Evolutionary conservation across 2,113 vertebrate species (phyloP).

Genomic region (Callospermophilus lateralis): DNA sequence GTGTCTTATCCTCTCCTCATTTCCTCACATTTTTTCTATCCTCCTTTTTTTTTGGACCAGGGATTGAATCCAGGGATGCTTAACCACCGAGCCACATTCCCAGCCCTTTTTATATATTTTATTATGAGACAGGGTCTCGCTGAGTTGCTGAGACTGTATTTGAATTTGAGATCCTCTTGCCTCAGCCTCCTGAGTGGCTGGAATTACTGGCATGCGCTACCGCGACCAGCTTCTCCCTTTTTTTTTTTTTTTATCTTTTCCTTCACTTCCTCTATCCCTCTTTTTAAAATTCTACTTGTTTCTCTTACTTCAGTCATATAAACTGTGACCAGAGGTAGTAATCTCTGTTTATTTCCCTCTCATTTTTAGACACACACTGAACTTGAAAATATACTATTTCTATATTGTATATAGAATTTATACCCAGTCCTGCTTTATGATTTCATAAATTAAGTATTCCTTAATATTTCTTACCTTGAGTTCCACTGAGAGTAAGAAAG

Average conservation of each 20-base stretch:
- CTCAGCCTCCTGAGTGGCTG: too few relatives aligned
- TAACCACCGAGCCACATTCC: too few relatives aligned
- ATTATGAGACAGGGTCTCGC: too few relatives aligned
- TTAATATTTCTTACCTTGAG: slow-evolving; percentile 75
- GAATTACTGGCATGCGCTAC: too few relatives aligned
- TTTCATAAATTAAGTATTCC: slow-evolving; percentile 34
- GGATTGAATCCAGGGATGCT: too few relatives aligned
- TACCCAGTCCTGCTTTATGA: background rate
- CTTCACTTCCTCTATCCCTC: background rate
- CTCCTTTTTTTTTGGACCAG: background rate
- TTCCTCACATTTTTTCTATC: background rate
- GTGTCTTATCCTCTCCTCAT: background rate
- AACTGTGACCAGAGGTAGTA: background rate
- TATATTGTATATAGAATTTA: background rate
- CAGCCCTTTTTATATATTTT: too few relatives aligned
- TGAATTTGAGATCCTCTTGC: too few relatives aligned
- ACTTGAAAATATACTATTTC: background rate
- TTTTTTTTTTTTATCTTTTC: background rate
- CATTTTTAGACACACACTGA: background rate
- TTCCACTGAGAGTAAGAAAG: slow-evolving; percentile 64
- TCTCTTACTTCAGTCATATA: background rate
- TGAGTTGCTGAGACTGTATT: too few relatives aligned
- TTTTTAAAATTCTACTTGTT: slow-evolving; percentile 32
- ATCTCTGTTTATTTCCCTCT: slow-evolving; percentile 28
- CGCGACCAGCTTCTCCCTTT: background rate